Base-by-base conservation (phyloP, 2,113 vertebrate genomes). In the Alethe diademata region DNA sequence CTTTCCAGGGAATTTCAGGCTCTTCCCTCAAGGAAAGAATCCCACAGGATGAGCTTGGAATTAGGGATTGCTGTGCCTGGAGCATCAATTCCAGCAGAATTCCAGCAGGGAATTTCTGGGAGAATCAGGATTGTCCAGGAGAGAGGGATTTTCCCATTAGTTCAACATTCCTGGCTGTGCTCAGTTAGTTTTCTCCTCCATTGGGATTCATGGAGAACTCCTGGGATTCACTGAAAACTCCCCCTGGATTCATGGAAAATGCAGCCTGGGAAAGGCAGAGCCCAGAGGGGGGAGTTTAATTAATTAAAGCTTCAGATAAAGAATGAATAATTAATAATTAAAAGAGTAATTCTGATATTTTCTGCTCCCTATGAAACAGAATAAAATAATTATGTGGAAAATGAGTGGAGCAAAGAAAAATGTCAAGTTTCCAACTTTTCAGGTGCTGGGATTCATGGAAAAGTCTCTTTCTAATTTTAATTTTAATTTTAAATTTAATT, bases 391-490 rank as follows among this genome's bases (percentile, higher is more conserved):
- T 3, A 12, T 20, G 29, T 35, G 48, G 26, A 31, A 22, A 33
- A n/a, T 2, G 9, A 0, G 6, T 9, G 50, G 7, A 36, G 9
- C 5, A 56, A 42, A 47, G 26, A 5, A 43, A 56, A 70, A 43
- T 0, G 5, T 3, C 4, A 0, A 2, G 11, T 61, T 69, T 42
- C 33, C 70, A 58, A 8, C 4, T 14, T 29, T 8, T 20, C 45
- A 47, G 16, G 54, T n/a, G 28, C 4, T 73, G 79, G 36, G 66
- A 50, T 23, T 33, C 26, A 23, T 0, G 9, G 4, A 6, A 19
- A 36, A 66, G 6, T 5, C 23, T 1, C 17, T 5, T 14, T 16
- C 2, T 7, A 13, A 40, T 10, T 43, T 40, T 3, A 50, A 25
- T 47, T 56, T 56, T 9, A 22, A 28, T 19, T 26, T 35, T 14